Evolutionary conservation across 1,140 invertebrate genomes (phyloP).

Genomic region (Lithobius niger): DNA sequence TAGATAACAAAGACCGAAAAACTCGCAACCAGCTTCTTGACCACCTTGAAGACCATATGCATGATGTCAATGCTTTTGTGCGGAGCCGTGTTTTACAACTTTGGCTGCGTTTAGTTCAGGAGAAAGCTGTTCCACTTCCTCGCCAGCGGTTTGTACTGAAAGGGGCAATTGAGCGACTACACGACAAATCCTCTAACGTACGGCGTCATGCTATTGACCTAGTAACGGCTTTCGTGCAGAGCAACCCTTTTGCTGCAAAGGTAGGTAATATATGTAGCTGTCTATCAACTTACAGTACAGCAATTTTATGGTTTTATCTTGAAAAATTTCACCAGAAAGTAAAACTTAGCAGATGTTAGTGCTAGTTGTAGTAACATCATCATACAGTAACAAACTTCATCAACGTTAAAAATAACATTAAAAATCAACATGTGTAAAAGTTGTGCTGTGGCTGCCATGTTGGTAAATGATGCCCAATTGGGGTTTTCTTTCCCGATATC

Average conservation of each 20-base stretch:
- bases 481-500: no score
- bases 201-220: conserved; percentile 62
- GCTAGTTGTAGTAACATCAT: no score
- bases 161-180: conserved; percentile 47
- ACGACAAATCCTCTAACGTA: conserved; percentile 61
- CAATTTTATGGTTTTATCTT: no score
- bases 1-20: conserved; percentile 47
- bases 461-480: no score
- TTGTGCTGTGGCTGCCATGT: no score
- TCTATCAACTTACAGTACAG: no score
- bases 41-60: conserved; percentile 60
- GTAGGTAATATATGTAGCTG: conserved; percentile 30
- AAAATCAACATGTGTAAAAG: no score
- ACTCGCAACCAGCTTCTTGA: conserved; percentile 56
- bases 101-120: conserved; percentile 54
- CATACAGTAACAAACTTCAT: no score
- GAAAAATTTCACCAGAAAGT: no score
- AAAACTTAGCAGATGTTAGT: no score
- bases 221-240: conserved; percentile 54
- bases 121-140: conserved; percentile 54
- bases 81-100: conserved; percentile 58
- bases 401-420: no score
- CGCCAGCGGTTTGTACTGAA: conserved; percentile 47
- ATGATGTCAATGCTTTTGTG: conserved; percentile 68
- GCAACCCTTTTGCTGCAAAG: conserved; percentile 57